Evolutionary conservation across 2,113 vertebrate genomes (phyloP).

Genomic region (Periophthalmus modestus): DNA sequence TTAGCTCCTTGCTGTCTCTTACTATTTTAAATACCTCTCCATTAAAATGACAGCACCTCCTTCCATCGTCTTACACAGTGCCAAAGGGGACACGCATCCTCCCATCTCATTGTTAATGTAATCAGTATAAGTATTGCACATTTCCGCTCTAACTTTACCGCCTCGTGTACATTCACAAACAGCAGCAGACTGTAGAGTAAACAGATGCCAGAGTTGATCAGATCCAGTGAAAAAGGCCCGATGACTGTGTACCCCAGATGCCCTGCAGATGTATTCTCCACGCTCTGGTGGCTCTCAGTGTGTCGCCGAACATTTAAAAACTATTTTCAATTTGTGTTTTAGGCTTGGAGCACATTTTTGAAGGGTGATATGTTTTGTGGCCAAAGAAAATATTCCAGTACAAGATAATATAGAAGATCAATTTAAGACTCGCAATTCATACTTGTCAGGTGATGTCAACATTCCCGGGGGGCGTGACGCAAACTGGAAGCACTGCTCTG

Average conservation of each 20-base stretch:
- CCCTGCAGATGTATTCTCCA: not conserved
- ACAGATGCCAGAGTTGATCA: not conserved
- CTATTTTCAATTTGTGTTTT: too few species aligned
- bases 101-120: not conserved
- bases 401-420: too few species aligned
- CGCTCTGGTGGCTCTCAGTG: conserved; percentile 7
- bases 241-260: not conserved
- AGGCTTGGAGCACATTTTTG: too few species aligned
- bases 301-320: not conserved
- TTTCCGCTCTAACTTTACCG: not conserved
- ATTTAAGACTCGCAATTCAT: too few species aligned
- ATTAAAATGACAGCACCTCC: not conserved
- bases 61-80: not conserved
- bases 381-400: too few species aligned
- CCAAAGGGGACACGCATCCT: not conserved
- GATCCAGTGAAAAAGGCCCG: not conserved
- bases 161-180: not conserved
- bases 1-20: too few species aligned
- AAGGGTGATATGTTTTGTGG: too few species aligned
- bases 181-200: not conserved
- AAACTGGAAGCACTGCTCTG: too few species aligned
- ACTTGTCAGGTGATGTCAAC: too few species aligned
- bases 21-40: not conserved
- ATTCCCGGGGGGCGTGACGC: too few species aligned
- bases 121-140: not conserved